Percentiles rank a stretch among this genome's conserved stretches.
phyloP scores from a whole-genome alignment of 2,888 invertebrate species.

The Drosophila quinaria region DNA sequence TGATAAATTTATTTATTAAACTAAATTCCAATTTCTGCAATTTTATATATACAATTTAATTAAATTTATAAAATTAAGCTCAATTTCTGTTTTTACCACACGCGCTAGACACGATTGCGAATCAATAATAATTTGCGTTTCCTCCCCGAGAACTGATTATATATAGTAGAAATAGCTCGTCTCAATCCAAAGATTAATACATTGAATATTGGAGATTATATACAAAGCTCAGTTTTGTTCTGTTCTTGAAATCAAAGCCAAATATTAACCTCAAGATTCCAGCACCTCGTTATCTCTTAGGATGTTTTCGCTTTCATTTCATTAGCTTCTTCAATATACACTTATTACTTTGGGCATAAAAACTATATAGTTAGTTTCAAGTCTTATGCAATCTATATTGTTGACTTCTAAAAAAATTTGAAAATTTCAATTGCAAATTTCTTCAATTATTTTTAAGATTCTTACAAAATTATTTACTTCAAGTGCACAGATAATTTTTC shows the following conservation, averaged over 20 bases:
- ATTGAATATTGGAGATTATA: constrained; percentile 10
- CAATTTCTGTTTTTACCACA: constrained; percentile 1
- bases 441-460: no score
- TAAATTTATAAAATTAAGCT: neutral
- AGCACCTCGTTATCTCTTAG: constrained; percentile 26
- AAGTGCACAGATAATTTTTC: no score
- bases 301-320: neutral
- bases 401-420: no score
- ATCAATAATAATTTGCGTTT: constrained; percentile 47
- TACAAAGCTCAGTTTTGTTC: neutral
- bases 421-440: no score
- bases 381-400: no score
- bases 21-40: no score
- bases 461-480: no score
- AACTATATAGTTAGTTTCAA: neutral
- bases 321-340: neutral
- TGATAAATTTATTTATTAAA: neutral
- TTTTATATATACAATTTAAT: neutral
- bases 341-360: neutral
- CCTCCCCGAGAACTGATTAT: constrained; percentile 40
- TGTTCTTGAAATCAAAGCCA: constrained; percentile 55
- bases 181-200: neutral
- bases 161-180: constrained; percentile 15
- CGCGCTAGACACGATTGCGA: constrained; percentile 42
- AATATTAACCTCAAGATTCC: constrained; percentile 39